These are phyloP conservation scores for Andrena praecox DNA, from an alignment of 2,888 invertebrate species.

Conservation along the genomic window DNA sequence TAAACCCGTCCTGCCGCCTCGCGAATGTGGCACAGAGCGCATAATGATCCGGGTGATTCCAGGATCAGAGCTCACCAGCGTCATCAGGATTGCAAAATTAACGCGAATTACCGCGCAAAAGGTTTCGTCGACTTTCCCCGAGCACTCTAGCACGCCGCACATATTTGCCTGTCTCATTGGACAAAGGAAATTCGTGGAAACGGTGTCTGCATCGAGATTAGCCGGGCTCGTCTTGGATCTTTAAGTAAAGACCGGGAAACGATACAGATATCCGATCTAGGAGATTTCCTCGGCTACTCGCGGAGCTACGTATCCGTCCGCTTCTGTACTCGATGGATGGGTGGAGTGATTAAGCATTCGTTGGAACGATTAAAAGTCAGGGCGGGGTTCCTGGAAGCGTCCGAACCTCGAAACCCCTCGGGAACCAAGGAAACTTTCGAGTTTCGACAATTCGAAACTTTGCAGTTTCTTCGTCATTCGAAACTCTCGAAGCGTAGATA, in stretches of 20 bases:
- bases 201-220: not conserved
- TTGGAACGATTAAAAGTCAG: too few relatives aligned
- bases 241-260: not conserved
- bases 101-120: not conserved
- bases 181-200: not conserved
- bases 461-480: too few relatives aligned
- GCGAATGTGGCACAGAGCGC: not conserved
- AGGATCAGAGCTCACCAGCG: slow-evolving; percentile 12
- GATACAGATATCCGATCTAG: too few relatives aligned
- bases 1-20: not conserved
- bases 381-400: too few relatives aligned
- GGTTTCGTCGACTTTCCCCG: not conserved
- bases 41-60: not conserved
- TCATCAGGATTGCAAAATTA: not conserved
- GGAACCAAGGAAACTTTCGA: too few relatives aligned
- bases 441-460: too few relatives aligned
- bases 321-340: too few relatives aligned
- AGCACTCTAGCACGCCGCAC: not conserved
- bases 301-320: too few relatives aligned
- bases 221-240: not conserved
- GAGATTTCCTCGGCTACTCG: too few relatives aligned
- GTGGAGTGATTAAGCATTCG: too few relatives aligned
- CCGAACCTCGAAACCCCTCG: too few relatives aligned
- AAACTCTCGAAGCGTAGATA: too few relatives aligned
- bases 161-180: not conserved